phyloP scores from a whole-genome alignment of 2,113 vertebrate genomes.

The Otus sunia region DNA sequence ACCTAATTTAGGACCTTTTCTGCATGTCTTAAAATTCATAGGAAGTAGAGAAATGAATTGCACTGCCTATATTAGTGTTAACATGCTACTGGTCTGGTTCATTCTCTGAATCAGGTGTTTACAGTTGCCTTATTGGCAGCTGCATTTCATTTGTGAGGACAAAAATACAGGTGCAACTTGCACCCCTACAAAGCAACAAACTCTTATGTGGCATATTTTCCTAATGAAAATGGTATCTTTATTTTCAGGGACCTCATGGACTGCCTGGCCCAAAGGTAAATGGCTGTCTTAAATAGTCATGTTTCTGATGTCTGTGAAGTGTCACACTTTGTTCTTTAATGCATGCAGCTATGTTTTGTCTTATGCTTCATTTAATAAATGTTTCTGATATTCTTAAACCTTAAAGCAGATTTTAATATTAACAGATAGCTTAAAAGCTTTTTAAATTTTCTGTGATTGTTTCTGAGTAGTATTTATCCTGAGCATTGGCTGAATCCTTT shows the following conservation, averaged over 20 bases:
- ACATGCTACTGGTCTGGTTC: not conserved
- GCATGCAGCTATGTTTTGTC: conserved; percentile 69
- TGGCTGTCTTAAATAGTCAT: not conserved
- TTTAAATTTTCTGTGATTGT: not conserved
- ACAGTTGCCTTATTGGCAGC: not conserved
- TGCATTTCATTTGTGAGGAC: not conserved
- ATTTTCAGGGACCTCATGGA: conserved; percentile 94
- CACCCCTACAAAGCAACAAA: not conserved
- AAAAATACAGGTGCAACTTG: not conserved
- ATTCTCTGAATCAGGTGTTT: not conserved
- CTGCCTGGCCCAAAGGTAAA: conserved; percentile 95
- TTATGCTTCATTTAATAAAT: conserved; percentile 51
- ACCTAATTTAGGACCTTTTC: not conserved
- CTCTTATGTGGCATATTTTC: not conserved
- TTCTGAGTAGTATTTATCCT: not conserved
- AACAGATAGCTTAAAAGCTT: not conserved
- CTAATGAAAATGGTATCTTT: conserved; percentile 35
- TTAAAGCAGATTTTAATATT: conserved; percentile 74
- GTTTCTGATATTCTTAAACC: conserved; percentile 75
- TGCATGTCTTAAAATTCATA: not conserved
- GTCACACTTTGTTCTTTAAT: conserved; percentile 55
- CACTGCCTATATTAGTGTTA: not conserved
- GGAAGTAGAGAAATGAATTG: not conserved
- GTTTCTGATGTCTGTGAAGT: not conserved
- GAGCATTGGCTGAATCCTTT: not conserved